A percentile compares a stretch with the other conserved stretches of the same genome.
These are phyloP conservation scores for Aplocera efformata DNA, from an alignment of 2,888 invertebrate genomes.

Conservation along the genomic window DNA sequence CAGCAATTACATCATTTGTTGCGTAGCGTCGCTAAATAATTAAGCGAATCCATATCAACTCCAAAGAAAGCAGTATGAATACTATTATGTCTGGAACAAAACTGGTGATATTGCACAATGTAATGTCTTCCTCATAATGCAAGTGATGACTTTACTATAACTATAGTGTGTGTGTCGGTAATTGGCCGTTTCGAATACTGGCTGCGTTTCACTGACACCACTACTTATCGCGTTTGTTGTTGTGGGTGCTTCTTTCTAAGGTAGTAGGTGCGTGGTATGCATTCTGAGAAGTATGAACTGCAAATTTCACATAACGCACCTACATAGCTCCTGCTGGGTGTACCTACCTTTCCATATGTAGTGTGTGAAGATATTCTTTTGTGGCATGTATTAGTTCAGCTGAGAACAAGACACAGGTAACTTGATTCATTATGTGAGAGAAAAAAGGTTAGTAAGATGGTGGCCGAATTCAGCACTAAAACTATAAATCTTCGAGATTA, in stretches of 20 bases:
- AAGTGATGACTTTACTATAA: constrained; percentile 22
- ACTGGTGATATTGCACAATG: constrained; percentile 46
- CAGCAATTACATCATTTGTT: too few relatives aligned
- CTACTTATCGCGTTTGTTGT: constrained; percentile 42
- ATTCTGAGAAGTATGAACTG: constrained; percentile 46
- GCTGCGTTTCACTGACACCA: constrained; percentile 51
- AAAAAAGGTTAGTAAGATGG: too few relatives aligned
- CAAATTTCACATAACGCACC: constrained; percentile 51
- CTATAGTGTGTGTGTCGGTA: constrained; percentile 31
- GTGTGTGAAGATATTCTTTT: background rate
- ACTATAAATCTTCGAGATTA: too few relatives aligned
- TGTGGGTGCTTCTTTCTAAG: constrained; percentile 45
- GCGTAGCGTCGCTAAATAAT: background rate
- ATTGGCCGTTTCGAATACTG: constrained; percentile 50
- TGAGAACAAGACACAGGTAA: too few relatives aligned
- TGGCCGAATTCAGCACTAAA: too few relatives aligned
- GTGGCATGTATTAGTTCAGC: too few relatives aligned
- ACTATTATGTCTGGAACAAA: constrained; percentile 6
- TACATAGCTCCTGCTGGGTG: constrained; percentile 17
- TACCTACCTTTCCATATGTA: constrained; percentile 5
- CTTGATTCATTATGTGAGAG: too few relatives aligned
- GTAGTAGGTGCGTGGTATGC: constrained; percentile 46
- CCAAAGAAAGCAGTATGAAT: constrained; percentile 16
- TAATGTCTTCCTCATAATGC: constrained; percentile 23
- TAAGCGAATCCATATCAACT: background rate